Evolutionary conservation across 2,113 vertebrate genomes (phyloP), one percentile per base, ranked within the genome.

Genomic region (Plectropomus leopardus): DNA sequence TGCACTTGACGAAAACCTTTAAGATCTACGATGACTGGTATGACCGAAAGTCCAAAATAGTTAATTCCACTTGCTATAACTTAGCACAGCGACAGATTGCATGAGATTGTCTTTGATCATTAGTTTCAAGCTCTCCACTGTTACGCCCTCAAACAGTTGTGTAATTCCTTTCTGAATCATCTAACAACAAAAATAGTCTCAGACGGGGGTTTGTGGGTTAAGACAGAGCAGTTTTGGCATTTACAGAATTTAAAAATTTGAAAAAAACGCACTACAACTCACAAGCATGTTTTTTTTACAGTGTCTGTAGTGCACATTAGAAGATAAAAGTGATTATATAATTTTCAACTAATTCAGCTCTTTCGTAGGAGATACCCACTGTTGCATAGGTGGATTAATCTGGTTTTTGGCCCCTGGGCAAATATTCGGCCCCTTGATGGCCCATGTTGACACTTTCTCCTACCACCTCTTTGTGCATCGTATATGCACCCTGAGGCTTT

Each of bases 111-210:
- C 44, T 69, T 59, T 40, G 30, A 73, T 78, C 57, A 58, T 86
- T 65, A 78, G 84, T 54, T 69, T 78, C 10, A 57, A 73, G 40
- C 47, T 15, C 30, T 45, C 45, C 34, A 26, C 61, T 50, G 42
- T 67, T 68, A 28, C 65, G 40, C 73, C 73, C 67, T 73, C 63
- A 60, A 57, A 84, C 58, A 66, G 72, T 83, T 73, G 72, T 63
- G 55, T 64, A 68, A 77, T 67, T 85, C 69, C 64, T 75, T 13
- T 80, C 55, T 83, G 69, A 83, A 67, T 89, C 68, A 78, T 72
- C 50, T 47, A 63, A 67, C 19, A 74, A 36, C 45, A 51, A 53
- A 82, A 83, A 78, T 70, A 60, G 23, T 68, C 59, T 68, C 51
- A 30, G 34, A 60, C 53, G 63, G 57, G 32, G 73, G 23, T 54